A percentile compares a stretch with the other conserved stretches of the same genome.
Conservation (phyloP, 1,140 invertebrate species). For the Popillia japonica region DNA sequence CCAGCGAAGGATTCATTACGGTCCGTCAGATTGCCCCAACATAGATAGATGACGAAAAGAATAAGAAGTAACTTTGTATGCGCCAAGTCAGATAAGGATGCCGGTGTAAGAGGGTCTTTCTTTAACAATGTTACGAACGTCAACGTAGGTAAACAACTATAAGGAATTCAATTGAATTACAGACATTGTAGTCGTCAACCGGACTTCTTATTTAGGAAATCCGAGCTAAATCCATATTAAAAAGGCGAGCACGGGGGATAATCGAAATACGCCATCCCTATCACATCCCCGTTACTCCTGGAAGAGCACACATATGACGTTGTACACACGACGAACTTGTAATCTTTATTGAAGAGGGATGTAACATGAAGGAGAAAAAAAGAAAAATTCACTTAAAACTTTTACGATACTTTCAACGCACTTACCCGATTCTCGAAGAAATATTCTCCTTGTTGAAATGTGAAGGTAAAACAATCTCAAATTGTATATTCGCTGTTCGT, state of each 20-base stretch:
- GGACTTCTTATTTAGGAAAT: slow-evolving; percentile 32
- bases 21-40: neutral
- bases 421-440: neutral
- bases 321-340: slow-evolving; percentile 20
- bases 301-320: slow-evolving; percentile 19
- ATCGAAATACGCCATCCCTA: neutral
- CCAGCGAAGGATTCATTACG: neutral
- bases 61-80: neutral
- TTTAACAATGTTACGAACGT: slow-evolving; percentile 27
- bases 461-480: neutral
- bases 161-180: slow-evolving; percentile 27
- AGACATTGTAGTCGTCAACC: slow-evolving; percentile 17
- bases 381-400: slow-evolving; percentile 30
- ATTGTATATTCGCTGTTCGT: neutral
- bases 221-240: slow-evolving; percentile 35
- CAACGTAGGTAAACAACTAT: slow-evolving; percentile 15
- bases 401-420: slow-evolving; percentile 4
- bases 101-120: neutral
- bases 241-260: slow-evolving; percentile 6
- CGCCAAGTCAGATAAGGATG: neutral
- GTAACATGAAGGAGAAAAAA: neutral
- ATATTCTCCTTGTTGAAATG: neutral
- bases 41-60: neutral
- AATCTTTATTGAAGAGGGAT: slow-evolving; percentile 34
- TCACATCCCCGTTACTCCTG: neutral